Base-by-base conservation (phyloP, 2,113 vertebrate genomes). In the Xiphophorus maculatus region DNA sequence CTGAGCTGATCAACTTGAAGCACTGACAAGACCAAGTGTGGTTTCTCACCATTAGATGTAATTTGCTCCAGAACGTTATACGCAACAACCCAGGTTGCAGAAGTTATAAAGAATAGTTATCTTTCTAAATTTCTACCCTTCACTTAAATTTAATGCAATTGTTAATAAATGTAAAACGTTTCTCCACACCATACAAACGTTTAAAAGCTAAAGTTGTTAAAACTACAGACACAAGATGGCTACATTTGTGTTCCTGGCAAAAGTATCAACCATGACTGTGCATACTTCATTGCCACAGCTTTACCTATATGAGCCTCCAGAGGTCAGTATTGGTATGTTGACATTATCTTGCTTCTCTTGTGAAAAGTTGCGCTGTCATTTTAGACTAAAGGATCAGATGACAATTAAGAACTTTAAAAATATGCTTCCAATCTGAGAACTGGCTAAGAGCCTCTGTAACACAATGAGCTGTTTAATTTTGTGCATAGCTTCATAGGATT, bases 381-480 rank as follows among this genome's bases (percentile, higher is more conserved):
- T 51, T 19, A 51, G 48, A 51, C 17, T 8, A 2, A 51, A 51
- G 48, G 15, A 25, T 22, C 48, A 51, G 48, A 17, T 1, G 5
- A 6, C 48, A 2, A 25, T 51, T 25, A 51, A 22, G 19, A 51
- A 25, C 10, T 42, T 22, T 51, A 1, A 4, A 42, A 51, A 25
- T 17, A 22, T 6, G 7, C 48, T 22, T 51, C 15, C 6, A 25
- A 51, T 51, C 19, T 25, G 48, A 22, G 19, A 51, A 51, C 51
- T 58, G 25, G 7, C 17, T 58, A 1, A n/a, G 22, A 64, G 13
- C 35, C 61, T 58, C 27, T 85, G 66, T 79, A 30, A 63, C 61
- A 76, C 76, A 64, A 71, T 51, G 29, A 35, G 22, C 14, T 89
- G 80, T 65, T 88, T 70, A 64, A 37, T 64, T 82, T 33, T 82